Base-by-base conservation (phyloP, 2,888 invertebrate genomes). In the Xestia sexstrigata region DNA sequence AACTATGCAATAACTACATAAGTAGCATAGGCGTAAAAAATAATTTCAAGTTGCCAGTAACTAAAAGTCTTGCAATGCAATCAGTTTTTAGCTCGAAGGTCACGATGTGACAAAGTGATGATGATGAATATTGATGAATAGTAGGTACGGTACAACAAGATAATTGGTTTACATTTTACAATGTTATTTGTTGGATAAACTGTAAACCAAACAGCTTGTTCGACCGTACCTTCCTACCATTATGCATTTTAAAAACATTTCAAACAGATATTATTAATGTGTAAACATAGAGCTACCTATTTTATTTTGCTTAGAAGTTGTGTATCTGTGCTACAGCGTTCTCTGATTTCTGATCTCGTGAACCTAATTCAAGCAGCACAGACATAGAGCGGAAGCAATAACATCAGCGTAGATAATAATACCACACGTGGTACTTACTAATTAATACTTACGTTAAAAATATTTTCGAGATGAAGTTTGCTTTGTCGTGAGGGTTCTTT, bases 371-470 rank as follows among this genome's bases (percentile, higher is more conserved):
- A 69, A 66, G 20, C 49, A n/a, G 30, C 49, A 23, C 69, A 42
- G 52, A 67, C n/a, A n/a, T 73, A 55, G 30, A 66, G 35, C 71
- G 62, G 74, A 84, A 72, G 35, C 47, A 47, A 26, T 63, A 65
- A 49, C n/a, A 76, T 63, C n/a, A 60, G 35, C 30, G 30, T 55
- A 45, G 60, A 55, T 83, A 78, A 70, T 70, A 45, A 26, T 77
- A 74, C 39, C 69, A 66, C 74, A 84, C 74, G 78, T 84, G 87
- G 62, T 74, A n/a, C n/a, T n/a, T n/a, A n/a, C n/a, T n/a, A 65
- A 70, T 35, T 2, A 3, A 3, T 88, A 97, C 98, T 97, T 93
- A 98, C 98, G 97, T 97, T 90, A 97, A 97, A 89, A 97, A 94
- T 84, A 97, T 92, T 93, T 96, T 97, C 17, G 97, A 97, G 39